Percentiles rank a stretch among this genome's conserved stretches.
Conservation (phyloP, 2,888 invertebrate genomes). For the Myathropa florea region DNA sequence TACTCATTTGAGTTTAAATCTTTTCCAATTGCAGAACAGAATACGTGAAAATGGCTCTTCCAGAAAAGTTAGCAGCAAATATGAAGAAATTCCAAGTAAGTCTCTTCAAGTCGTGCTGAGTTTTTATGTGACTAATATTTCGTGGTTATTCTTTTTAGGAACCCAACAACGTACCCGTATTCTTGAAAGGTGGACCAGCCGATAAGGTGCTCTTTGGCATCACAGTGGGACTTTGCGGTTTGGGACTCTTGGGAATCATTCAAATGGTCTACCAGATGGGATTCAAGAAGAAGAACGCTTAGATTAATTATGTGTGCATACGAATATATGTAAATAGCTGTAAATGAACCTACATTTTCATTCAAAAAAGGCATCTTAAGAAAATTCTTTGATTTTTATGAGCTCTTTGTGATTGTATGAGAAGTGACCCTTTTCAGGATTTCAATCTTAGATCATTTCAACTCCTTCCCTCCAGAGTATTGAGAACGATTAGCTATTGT, state of each 20-base stretch:
- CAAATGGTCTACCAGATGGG: slow-evolving; percentile 78
- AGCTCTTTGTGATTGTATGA: no score
- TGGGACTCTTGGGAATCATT: slow-evolving; percentile 76
- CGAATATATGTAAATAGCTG: not conserved
- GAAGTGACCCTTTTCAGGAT: no score
- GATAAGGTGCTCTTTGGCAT: slow-evolving; percentile 78
- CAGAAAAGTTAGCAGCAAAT: slow-evolving; percentile 77
- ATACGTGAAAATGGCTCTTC: slow-evolving; percentile 77
- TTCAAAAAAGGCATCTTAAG: not conserved
- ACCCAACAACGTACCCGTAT: slow-evolving; percentile 78
- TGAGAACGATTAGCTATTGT: no score
- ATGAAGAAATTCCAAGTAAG: slow-evolving; percentile 79
- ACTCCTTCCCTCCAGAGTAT: no score
- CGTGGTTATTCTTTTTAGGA: slow-evolving; percentile 74
- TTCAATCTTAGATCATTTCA: no score
- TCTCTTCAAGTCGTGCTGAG: not conserved
- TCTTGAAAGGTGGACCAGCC: slow-evolving; percentile 79
- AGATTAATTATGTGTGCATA: not conserved
- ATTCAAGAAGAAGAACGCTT: slow-evolving; percentile 76
- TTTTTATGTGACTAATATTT: slow-evolving; percentile 5
- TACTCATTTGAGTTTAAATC: not conserved
- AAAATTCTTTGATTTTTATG: no score
- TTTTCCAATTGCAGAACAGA: slow-evolving; percentile 61
- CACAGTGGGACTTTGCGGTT: slow-evolving; percentile 78
- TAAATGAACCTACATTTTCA: not conserved